A percentile compares a stretch with the other conserved stretches of the same genome.
Evolutionary conservation across 2,888 invertebrate species (phyloP).

Genomic region (Tryphoninae sp.): DNA sequence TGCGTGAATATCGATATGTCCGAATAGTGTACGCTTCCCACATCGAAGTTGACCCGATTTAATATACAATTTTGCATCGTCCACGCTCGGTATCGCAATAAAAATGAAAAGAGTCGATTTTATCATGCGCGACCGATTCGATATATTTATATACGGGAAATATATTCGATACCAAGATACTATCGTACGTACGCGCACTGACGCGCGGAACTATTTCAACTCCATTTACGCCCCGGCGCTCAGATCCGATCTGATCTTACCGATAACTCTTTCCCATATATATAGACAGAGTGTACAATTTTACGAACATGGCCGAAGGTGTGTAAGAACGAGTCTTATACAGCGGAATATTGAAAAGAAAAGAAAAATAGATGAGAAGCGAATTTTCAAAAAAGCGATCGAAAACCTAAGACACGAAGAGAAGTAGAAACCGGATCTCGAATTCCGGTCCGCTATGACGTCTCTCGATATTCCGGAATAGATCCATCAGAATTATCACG

Average conservation of each 20-base stretch:
- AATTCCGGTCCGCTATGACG: no score
- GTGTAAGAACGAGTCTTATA: no score
- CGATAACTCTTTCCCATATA: slow-evolving; percentile 17
- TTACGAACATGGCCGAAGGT: not conserved
- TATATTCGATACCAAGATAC: not conserved
- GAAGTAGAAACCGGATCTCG: not conserved
- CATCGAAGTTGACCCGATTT: slow-evolving; percentile 21
- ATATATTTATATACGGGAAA: not conserved
- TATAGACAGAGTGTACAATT: not conserved
- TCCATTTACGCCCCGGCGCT: slow-evolving; percentile 34
- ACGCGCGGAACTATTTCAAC: slow-evolving; percentile 29
- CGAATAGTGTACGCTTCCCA: no score
- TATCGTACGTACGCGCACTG: not conserved
- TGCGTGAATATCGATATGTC: no score
- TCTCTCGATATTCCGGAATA: no score
- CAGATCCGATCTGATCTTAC: slow-evolving; percentile 36
- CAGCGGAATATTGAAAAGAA: not conserved
- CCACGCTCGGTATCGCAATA: not conserved
- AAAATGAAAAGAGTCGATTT: slow-evolving; percentile 23
- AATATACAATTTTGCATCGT: not conserved
- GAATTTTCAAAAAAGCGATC: not conserved
- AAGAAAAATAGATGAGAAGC: not conserved
- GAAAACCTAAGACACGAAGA: not conserved
- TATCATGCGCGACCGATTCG: not conserved
- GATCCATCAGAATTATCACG: no score